Base-by-base conservation (phyloP, 1,140 invertebrate genomes). In the Cotesia chilonis region DNA sequence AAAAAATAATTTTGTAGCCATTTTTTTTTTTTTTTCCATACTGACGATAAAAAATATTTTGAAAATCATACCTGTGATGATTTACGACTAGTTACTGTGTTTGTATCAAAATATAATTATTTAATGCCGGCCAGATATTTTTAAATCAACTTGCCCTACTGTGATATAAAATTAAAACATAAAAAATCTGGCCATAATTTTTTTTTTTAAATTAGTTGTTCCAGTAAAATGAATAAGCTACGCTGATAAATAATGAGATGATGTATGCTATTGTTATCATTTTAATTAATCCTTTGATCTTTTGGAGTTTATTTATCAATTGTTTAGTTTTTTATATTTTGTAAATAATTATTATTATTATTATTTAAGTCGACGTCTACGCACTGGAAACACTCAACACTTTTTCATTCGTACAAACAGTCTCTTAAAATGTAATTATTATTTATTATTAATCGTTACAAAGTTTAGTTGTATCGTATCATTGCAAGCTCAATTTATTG, bases 311-410 rank as follows among this genome's bases (percentile, higher is more conserved):
- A 9, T 51, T 51, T 51, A 51, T 51, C 28, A 28, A 28, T 28
- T 28, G 28, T 28, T 28, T 28, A 28, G 28, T 28, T 28, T 28
- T 28, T 28, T 28, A 28, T 28, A 0, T 28, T 28, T 28, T 28
- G 28, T 47, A 47, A 60, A 9, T 60, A 10, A 9, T 36, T 60
- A 17, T 10, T 60, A 14, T 14, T 14, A 14, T 14, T 14, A 60
- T 20, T 28, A 36, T 60, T 60, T 20, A 60, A 37, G 17, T 55
- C 17, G 17, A 55, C 17, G 17, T 64, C 38, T 64, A 41, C 12
- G 12, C 61, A 61, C 60, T 35, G 61, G 38, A 64, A 37, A 35
- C 61, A 64, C 61, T 64, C 10, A 64, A 64, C 61, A 55, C 52
- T 68, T 68, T 28, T 37, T 17, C 28, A 41, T 14, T 14, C 54